Conservation (phyloP, 2,797 vertebrate species). For the Cuniculus paca region DNA sequence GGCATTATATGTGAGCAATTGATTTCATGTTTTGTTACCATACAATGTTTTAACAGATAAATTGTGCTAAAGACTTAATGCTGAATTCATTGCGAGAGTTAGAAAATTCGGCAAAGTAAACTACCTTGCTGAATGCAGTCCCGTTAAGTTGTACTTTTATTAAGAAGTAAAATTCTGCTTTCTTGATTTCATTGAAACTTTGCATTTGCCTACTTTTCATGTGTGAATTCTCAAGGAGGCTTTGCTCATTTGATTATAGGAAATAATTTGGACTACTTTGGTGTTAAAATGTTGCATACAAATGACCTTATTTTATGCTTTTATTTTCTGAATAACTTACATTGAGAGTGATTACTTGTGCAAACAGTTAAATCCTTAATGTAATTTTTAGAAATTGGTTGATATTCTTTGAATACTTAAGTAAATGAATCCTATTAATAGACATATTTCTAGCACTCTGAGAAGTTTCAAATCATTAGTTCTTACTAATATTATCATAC, state of each 20-base stretch:
- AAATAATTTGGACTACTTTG: not conserved
- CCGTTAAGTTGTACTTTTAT: not conserved
- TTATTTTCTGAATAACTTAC: constrained; percentile 12
- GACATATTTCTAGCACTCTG: not conserved
- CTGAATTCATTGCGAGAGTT: not conserved
- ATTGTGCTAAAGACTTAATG: not conserved
- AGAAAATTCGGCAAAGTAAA: not conserved
- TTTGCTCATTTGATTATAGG: not conserved
- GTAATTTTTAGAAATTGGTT: not conserved
- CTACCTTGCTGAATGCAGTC: not conserved
- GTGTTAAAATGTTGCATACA: not conserved
- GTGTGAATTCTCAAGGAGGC: not conserved
- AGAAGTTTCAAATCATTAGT: not conserved
- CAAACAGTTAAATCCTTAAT: not conserved
- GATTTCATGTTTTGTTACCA: not conserved
- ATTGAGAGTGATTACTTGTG: not conserved
- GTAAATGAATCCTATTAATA: not conserved
- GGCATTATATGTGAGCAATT: not conserved
- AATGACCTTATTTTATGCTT: not conserved
- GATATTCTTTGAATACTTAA: not conserved
- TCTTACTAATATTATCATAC: not conserved
- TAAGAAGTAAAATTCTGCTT: constrained; percentile 1
- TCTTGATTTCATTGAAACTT: constrained; percentile 36
- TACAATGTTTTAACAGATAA: not conserved
- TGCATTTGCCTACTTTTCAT: not conserved